Conservation (phyloP, 2,797 vertebrate species). For the Loriculus beryllinus region DNA sequence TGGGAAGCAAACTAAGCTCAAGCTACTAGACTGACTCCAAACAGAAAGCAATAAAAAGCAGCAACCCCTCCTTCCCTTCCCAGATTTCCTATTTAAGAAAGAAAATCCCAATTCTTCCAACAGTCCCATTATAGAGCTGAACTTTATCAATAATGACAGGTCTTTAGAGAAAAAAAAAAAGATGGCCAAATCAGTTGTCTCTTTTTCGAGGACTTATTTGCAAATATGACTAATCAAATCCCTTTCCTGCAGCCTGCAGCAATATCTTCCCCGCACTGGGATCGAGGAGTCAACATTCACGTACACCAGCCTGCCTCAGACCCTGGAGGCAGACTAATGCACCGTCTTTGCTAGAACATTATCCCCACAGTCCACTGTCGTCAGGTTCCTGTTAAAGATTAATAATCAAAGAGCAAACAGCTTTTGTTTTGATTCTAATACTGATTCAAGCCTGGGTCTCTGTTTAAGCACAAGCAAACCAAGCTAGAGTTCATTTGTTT, state of each 20-base stretch:
- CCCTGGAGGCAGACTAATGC: background rate
- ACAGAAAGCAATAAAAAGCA: background rate
- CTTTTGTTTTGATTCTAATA: slow-evolving; percentile 31
- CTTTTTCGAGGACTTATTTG: background rate
- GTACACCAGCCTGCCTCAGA: background rate
- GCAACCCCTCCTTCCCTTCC: background rate
- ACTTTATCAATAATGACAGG: background rate
- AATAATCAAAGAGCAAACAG: slow-evolving; percentile 37
- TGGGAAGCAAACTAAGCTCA: background rate
- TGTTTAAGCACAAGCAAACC: slow-evolving; percentile 32
- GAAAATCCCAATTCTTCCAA: background rate
- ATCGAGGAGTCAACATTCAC: background rate
- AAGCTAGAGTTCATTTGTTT: background rate
- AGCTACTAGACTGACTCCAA: background rate
- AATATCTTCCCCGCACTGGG: background rate
- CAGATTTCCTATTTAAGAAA: background rate
- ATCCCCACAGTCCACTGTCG: background rate
- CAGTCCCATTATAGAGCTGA: background rate
- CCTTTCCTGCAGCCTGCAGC: background rate
- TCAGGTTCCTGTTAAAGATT: slow-evolving; percentile 27
- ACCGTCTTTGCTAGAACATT: background rate
- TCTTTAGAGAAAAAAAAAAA: background rate
- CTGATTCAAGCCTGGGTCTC: background rate
- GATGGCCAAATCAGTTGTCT: background rate
- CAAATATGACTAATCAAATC: background rate